These are phyloP conservation scores for Sturmia bella DNA, from an alignment of 2,888 invertebrate species.

Conservation along the genomic window DNA sequence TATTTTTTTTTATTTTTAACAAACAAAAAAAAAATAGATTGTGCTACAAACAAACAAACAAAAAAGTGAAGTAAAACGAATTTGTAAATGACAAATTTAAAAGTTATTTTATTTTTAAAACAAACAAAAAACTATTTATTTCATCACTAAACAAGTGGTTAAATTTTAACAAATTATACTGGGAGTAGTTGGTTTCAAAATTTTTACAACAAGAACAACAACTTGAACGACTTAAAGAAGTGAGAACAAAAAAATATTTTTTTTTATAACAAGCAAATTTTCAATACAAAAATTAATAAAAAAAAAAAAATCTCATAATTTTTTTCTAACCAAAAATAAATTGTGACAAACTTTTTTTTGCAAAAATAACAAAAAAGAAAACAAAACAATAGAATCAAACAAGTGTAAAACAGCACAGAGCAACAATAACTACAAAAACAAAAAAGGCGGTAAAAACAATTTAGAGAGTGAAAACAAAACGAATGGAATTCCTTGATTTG, in stretches of 20 bases:
- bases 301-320: conserved; percentile 3
- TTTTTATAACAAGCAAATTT: not conserved
- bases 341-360: conserved; percentile 62
- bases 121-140: too few relatives aligned
- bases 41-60: conserved; percentile 19
- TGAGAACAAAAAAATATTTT: too few relatives aligned
- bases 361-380: not conserved
- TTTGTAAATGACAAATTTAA: conserved; percentile 45
- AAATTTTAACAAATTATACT: conserved; percentile 1
- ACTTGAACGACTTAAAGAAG: conserved; percentile 16
- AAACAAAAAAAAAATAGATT: conserved; percentile 20
- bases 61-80: conserved; percentile 40
- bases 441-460: conserved; percentile 58
- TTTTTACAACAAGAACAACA: conserved; percentile 1
- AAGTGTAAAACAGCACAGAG: conserved; percentile 37
- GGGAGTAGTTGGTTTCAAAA: conserved; percentile 48
- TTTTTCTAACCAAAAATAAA: conserved; percentile 60
- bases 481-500: conserved; percentile 6
- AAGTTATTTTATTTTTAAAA: not conserved
- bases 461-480: conserved; percentile 5
- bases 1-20: conserved; percentile 55
- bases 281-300: not conserved
- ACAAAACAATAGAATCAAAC: conserved; percentile 49
- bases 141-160: conserved; percentile 54
- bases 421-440: conserved; percentile 13